Base-by-base conservation (phyloP, 2,888 invertebrate genomes). In the Caradrina kadenii region DNA sequence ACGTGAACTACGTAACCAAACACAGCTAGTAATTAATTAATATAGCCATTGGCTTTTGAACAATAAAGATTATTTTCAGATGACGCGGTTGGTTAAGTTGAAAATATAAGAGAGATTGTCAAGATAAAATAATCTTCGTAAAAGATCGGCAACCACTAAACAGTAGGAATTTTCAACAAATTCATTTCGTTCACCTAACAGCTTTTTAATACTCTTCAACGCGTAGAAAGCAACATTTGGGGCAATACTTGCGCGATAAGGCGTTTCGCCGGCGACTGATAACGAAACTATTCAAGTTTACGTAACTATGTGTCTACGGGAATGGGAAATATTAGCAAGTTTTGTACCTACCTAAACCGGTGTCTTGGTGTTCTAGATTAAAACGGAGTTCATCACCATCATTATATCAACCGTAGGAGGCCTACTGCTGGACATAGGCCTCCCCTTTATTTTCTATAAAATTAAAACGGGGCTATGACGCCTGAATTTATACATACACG, bases 191-290 rank as follows among this genome's bases (percentile, higher is more conserved):
- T 64, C 65, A 61, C 61, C 82, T 93, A 93, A 94, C 93, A 90
- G 90, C 83, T 91, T 93, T 94, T 93, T 93, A 94, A 94, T 93
- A 91, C 87, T 80, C 81, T 79, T 79, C 63, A 70, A 74, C 77
- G n/a, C n/a, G 66, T 56, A 72, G 83, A 85, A 79, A 73, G 81
- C 83, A 83, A 86, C 82, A 85, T 86, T 86, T 81, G 76, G 85
- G 83, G 77, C 67, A 49, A 66, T 82, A 84, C 63, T 81, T 83
- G 56, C 31, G 69, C 79, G 92, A 91, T 91, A 92, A 90, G 81
- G 74, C 50, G 81, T 79, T 84, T 82, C 68, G 80, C 69, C 67
- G 76, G 21, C 63, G 45, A 31, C 81, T 86, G 93, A 93, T 93
- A 92, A 90, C 80, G 65, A 73, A 91, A 90, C 89, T 89, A 91